Conservation (phyloP, 2,113 vertebrate species). For the Elachura formosa region DNA sequence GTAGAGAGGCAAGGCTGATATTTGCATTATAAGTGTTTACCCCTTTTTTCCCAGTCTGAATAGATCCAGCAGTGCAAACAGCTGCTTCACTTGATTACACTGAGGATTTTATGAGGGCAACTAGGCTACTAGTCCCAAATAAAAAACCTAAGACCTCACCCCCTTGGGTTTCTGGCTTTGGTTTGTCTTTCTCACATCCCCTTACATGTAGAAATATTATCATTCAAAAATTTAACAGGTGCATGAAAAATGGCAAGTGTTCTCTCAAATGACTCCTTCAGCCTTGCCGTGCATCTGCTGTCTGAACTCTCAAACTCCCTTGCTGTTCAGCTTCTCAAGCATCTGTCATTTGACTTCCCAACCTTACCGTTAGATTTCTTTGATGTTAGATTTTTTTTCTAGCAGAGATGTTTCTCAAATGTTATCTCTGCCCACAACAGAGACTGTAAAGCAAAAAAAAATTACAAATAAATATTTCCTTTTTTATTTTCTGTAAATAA, state of each 20-base stretch:
- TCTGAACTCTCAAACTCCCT: conserved; percentile 47
- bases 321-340: conserved; percentile 25
- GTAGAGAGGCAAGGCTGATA: conserved; percentile 37
- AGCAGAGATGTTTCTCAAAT: conserved; percentile 24
- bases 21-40: conserved; percentile 61
- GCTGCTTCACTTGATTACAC: conserved; percentile 42
- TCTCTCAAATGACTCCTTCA: conserved; percentile 47
- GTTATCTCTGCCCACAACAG: background rate
- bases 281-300: background rate
- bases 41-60: conserved; percentile 36
- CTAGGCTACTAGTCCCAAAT: background rate
- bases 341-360: conserved; percentile 59
- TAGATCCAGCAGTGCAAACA: conserved; percentile 56
- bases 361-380: conserved; percentile 23
- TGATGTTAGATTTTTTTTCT: background rate
- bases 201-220: background rate
- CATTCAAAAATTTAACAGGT: conserved; percentile 55
- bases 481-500: background rate
- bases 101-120: background rate
- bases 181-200: background rate
- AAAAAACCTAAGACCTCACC: background rate
- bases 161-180: background rate
- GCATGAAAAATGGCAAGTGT: conserved; percentile 47
- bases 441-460: background rate
- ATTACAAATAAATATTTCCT: background rate